These are phyloP conservation scores for Chrysolina americana DNA, from an alignment of 2,888 invertebrate species.

Conservation along the genomic window DNA sequence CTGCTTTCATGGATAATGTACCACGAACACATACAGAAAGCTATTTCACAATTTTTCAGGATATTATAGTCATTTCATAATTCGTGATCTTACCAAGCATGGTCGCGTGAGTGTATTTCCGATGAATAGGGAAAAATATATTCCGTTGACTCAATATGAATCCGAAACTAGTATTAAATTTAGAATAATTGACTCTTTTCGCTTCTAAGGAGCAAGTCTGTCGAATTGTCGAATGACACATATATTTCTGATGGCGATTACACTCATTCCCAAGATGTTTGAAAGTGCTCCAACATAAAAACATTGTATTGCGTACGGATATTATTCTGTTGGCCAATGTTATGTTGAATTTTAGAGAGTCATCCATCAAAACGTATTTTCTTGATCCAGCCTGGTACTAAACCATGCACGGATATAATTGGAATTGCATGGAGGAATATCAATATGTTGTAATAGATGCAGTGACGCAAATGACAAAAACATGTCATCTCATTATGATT, in stretches of 20 bases:
- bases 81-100: conserved; percentile 50
- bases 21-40: too few species aligned
- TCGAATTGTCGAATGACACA: neutral
- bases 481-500: too few species aligned
- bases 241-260: neutral
- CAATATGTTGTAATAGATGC: conserved; percentile 8
- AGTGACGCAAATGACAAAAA: conserved; percentile 57
- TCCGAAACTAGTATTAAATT: conserved; percentile 21
- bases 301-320: too few species aligned
- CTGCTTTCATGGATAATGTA: too few species aligned
- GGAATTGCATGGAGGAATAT: conserved; percentile 35
- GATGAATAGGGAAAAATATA: conserved; percentile 56
- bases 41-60: too few species aligned
- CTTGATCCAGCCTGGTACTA: too few species aligned
- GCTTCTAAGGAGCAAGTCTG: too few species aligned
- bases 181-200: conserved; percentile 32
- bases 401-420: conserved; percentile 51
- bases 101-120: conserved; percentile 55
- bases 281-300: conserved; percentile 53
- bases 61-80: too few species aligned
- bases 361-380: too few species aligned
- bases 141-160: conserved; percentile 56
- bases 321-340: too few species aligned
- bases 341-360: too few species aligned
- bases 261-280: too few species aligned